Percentiles rank a stretch among this genome's conserved stretches.
These are phyloP conservation scores for Sylvia atricapilla DNA, from an alignment of 2,113 vertebrate genomes.

Conservation along the genomic window DNA sequence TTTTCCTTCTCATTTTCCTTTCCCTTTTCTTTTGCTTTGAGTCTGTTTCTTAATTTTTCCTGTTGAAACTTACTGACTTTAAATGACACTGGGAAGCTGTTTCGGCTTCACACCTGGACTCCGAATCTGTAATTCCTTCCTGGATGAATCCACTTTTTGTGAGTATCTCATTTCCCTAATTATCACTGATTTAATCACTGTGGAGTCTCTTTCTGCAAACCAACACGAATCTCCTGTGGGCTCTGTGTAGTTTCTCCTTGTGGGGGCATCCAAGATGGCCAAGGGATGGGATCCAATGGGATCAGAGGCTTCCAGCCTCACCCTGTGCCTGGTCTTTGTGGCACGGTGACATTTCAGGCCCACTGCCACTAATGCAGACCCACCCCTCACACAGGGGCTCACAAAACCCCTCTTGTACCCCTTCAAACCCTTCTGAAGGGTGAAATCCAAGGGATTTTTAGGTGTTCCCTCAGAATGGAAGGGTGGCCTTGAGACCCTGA, in stretches of 20 bases:
- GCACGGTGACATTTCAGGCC: not conserved
- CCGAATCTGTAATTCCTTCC: not conserved
- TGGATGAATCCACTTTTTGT: not conserved
- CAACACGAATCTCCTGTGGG: not conserved
- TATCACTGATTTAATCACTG: not conserved
- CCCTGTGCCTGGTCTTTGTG: rapidly evolving
- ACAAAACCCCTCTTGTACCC: too few relatives aligned
- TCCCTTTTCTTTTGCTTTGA: too few relatives aligned
- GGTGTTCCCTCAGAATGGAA: not conserved
- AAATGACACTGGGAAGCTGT: not conserved
- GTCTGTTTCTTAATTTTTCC: not conserved
- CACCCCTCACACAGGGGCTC: not conserved
- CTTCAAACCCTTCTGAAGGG: not conserved
- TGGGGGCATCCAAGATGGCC: not conserved
- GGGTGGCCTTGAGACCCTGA: not conserved
- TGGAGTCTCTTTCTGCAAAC: not conserved
- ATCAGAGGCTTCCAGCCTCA: not conserved
- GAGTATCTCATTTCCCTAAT: not conserved
- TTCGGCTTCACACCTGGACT: not conserved
- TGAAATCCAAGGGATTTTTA: not conserved
- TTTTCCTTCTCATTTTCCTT: too few relatives aligned
- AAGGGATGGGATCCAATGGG: not conserved
- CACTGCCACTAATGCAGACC: rapidly evolving
- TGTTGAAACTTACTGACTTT: not conserved
- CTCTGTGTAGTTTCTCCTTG: not conserved